Base-by-base conservation (phyloP, 2,113 vertebrate species). In the Laticauda colubrina region DNA sequence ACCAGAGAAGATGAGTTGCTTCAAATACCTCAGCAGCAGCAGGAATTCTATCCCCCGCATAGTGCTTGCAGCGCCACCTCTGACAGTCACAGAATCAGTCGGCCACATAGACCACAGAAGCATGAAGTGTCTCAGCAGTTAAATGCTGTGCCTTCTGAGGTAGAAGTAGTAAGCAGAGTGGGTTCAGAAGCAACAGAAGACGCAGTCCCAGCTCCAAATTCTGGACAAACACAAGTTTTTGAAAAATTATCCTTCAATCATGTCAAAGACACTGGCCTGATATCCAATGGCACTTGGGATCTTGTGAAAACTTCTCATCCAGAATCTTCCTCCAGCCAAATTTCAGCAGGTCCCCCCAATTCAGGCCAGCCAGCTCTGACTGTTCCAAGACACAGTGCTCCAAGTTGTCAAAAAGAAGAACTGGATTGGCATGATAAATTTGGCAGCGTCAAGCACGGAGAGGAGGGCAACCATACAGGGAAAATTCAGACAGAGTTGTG, bases 31-130 rank as follows among this genome's bases (percentile, higher is more conserved):
- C 64, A 97, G 90, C 59, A 39, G 45, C 90, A 85, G 64, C 93
- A 94, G 24, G 94, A 96, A 54, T 39, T 45, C 1, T 0, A 64
- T 29, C 29, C 93, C 12, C 64, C 93, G 51, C 95, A 81, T 87
- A 10, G 92, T 90, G 94, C 10, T 85, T 97, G 96, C 54, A 55
- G 81, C 0, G 85, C 97, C 89, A 54, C 90, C 45, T 10, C 0
- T 51, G 97, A 96, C 91, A 97, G 98, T 95, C 92, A 95, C 59
- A 29, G 97, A 97, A 75, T 97, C 98, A 94, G 97, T 96, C 95
- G 51, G 0, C 93, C 94, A 61, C 93, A 94, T 89, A 85, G 94
- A 6, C 93, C 48, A 21, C 94, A 89, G 92, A 89, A 90, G 61
- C 6, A 11, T 48, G 90, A 92, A 88, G 81, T 94, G 61, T 55